phyloP scores from a whole-genome alignment of 2,113 vertebrate genomes.

The Gasterosteus aculeatus region DNA sequence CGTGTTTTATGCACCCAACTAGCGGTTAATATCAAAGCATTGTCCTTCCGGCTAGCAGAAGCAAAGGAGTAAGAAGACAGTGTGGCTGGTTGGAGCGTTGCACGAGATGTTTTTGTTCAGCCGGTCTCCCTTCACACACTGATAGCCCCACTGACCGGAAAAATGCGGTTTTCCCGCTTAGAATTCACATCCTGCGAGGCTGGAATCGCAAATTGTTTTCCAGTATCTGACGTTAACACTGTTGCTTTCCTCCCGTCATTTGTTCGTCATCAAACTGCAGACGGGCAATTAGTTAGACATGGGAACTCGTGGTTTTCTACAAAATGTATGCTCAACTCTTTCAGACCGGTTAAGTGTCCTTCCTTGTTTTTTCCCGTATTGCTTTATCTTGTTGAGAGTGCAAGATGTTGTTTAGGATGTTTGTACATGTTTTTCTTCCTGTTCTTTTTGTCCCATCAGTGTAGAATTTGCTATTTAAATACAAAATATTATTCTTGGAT shows the following conservation, averaged over 20 bases:
- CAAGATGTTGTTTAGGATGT: conserved; percentile 77
- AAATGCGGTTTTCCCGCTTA: conserved; percentile 66
- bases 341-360: conserved; percentile 51
- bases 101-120: conserved; percentile 61
- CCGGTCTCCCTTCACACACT: conserved; percentile 29
- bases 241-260: conserved; percentile 20
- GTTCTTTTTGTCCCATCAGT: conserved; percentile 69
- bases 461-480: conserved; percentile 78
- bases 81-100: conserved; percentile 26
- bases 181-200: conserved; percentile 73
- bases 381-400: conserved; percentile 65
- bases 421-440: conserved; percentile 79
- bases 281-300: conserved; percentile 63
- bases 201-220: conserved; percentile 58
- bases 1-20: conserved; percentile 15
- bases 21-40: conserved; percentile 15
- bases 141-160: conserved; percentile 69
- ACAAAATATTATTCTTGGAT: conserved; percentile 79
- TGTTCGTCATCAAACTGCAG: conserved; percentile 50
- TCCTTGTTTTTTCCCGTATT: conserved; percentile 66
- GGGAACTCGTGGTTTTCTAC: conserved; percentile 59
- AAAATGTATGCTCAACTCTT: conserved; percentile 43
- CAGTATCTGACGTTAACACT: conserved; percentile 52
- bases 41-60: conserved; percentile 11
- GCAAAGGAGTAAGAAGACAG: conserved; percentile 26